These are phyloP conservation scores for Aphaenogaster ashmeadi DNA, from an alignment of 1,140 invertebrate species.

Conservation along the genomic window DNA sequence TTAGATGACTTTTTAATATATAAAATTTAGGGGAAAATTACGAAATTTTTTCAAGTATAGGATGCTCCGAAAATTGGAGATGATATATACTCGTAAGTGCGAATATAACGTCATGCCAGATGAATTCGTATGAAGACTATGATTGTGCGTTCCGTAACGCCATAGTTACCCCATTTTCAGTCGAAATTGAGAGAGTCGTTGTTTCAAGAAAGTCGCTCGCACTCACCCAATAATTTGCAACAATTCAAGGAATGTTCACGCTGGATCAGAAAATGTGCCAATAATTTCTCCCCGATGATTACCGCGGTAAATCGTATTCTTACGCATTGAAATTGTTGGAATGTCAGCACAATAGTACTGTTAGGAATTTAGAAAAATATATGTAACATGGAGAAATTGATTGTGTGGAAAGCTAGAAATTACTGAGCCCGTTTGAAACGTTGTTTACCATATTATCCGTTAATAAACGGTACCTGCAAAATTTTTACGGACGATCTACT, in stretches of 20 bases:
- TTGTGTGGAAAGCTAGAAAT: conserved; percentile 35
- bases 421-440: conserved; percentile 8
- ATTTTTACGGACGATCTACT: conserved; percentile 17
- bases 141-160: background rate
- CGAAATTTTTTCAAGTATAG: background rate
- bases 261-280: conserved; percentile 28
- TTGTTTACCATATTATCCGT: conserved; percentile 33
- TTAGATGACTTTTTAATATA: background rate
- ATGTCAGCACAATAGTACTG: background rate
- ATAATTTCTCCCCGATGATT: conserved; percentile 40
- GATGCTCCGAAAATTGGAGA: background rate
- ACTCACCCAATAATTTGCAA: conserved; percentile 30
- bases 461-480: conserved; percentile 30
- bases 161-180: conserved; percentile 61
- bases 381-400: conserved; percentile 13
- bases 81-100: conserved; percentile 22
- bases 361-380: conserved; percentile 43
- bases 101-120: conserved; percentile 26
- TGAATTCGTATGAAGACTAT: conserved; percentile 8
- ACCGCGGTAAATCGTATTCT: conserved; percentile 4
- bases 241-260: conserved; percentile 40
- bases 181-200: conserved; percentile 58
- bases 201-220: conserved; percentile 60
- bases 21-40: background rate
- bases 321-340: conserved; percentile 3